Evolutionary conservation across 2,888 invertebrate genomes (phyloP).

Genomic region (Nycteola revayana): DNA sequence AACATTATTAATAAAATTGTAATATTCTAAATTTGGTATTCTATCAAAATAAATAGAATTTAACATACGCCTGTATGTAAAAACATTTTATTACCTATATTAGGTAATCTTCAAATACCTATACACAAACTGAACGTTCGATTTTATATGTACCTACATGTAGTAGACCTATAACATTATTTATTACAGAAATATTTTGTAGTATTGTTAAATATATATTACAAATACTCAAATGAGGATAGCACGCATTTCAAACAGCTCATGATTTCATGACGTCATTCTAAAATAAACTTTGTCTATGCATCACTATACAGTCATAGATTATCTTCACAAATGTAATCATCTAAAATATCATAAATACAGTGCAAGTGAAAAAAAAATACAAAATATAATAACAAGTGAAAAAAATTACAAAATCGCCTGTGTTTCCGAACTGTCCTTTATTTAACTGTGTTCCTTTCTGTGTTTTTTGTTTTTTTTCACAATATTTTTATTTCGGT

Average conservation of each 20-base stretch:
- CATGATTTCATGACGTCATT: conserved; percentile 25
- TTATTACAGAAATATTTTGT: too few species aligned
- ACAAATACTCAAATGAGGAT: conserved; percentile 13
- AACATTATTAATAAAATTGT: too few species aligned
- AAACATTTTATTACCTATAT: too few species aligned
- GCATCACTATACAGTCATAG: conserved; percentile 23
- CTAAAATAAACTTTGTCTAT: conserved; percentile 21
- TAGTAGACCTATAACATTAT: too few species aligned
- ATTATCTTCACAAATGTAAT: conserved; percentile 11
- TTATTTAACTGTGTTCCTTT: conserved; percentile 32
- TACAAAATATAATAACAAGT: neutral
- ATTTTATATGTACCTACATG: too few species aligned
- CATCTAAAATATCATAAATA: conserved; percentile 3
- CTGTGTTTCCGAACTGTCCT: conserved; percentile 32
- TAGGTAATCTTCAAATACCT: too few species aligned
- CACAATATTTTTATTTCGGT: conserved; percentile 36
- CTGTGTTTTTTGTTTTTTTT: conserved; percentile 37
- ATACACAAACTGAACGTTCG: too few species aligned
- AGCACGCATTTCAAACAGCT: conserved; percentile 31
- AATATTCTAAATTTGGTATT: too few species aligned
- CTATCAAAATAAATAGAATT: too few species aligned
- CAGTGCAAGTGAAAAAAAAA: conserved; percentile 1
- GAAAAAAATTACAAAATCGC: neutral
- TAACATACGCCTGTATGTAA: too few species aligned
- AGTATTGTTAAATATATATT: neutral